phyloP scores from a whole-genome alignment of 2,797 vertebrate species.

The Ispidina picta region DNA sequence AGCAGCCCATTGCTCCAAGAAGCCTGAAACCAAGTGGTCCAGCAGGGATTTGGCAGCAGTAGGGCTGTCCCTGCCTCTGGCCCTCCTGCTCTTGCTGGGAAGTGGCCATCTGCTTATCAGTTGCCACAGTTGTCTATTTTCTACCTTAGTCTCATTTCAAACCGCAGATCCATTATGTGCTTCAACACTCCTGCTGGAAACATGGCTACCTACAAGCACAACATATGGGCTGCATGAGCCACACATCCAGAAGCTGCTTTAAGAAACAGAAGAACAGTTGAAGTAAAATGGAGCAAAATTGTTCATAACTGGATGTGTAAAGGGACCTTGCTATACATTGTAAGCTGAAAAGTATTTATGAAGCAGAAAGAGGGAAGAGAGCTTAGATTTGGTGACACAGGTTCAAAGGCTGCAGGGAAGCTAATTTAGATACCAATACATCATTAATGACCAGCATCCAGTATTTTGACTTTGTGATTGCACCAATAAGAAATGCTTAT shows the following conservation, averaged over 20 bases:
- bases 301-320: background rate
- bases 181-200: background rate
- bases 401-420: background rate
- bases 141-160: background rate
- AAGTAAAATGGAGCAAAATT: background rate
- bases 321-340: background rate
- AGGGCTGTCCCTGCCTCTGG: background rate
- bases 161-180: background rate
- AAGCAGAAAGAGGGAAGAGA: background rate
- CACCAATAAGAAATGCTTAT: background rate
- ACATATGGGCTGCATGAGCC: background rate
- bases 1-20: background rate
- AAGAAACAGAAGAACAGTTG: background rate
- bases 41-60: background rate
- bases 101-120: background rate
- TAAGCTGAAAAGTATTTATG: background rate
- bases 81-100: background rate
- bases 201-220: rapidly evolving
- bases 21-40: background rate
- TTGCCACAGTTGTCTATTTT: background rate
- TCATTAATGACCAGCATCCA: background rate
- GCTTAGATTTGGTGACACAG: background rate
- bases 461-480: background rate
- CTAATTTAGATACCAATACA: background rate
- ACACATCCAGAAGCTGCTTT: background rate